Base-by-base conservation (phyloP, 2,888 invertebrate genomes). In the Andricus curvator region DNA sequence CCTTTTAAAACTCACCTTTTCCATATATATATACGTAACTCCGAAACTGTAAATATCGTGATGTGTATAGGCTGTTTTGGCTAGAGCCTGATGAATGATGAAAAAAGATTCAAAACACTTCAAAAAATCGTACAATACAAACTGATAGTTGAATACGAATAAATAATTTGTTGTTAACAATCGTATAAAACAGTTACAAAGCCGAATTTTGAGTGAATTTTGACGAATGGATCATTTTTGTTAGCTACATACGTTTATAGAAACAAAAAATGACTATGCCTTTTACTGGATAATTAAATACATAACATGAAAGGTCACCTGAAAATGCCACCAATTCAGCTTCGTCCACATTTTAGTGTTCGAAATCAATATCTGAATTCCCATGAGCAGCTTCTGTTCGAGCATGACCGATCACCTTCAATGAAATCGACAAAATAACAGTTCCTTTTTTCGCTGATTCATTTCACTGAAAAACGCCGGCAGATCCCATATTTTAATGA, bases 301-400 rank as follows among this genome's bases (percentile, higher is more conserved):
- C 74, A 74, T 56, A 37, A 56, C 37, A n/a, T 20, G 5, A 25
- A 20, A 48, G 70, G 13, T 74, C 33, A 74, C n/a, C 33, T 56
- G 74, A n/a, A 20, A 74, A 74, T 56, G 80, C 83, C 80, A 82
- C 80, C 82, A 84, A 84, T 83, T 84, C 82, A 84, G 81, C 83
- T 83, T 80, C 79, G 68, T 80, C 48, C 79, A 29, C 56, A 82
- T 79, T 82, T 81, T 80, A 80, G 82, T 82, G 81, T 82, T 81
- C 66, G 82, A 68, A 84, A 84, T 84, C 84, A 85, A 85, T 85
- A 85, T 85, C 81, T 65, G 82, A 85, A 85, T 85, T 85, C 85
- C 80, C 85, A 82, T 82, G 83, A 84, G 83, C 29, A n/a, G 51
- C 68, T 80, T 83, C 78, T 67, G 82, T 80, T 82, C 64, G 77